Conservation (phyloP, 2,113 vertebrate genomes). For the Lethenteron reissneri region DNA sequence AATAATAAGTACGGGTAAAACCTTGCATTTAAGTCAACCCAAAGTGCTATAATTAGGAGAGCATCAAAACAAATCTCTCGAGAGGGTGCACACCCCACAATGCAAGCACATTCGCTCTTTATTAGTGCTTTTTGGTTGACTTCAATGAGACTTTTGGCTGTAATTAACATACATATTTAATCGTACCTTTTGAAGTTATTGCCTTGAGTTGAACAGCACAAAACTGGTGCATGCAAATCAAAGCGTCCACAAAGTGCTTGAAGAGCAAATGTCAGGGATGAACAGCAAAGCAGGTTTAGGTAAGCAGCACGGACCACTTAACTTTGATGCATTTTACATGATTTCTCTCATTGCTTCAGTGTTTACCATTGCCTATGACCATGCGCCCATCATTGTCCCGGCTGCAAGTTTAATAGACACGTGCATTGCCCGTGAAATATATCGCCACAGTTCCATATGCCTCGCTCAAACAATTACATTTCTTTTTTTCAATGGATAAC, state of each 20-base stretch:
- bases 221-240: background rate
- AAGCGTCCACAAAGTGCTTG: background rate
- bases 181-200: conserved; percentile 1
- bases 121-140: background rate
- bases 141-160: background rate
- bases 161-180: conserved; percentile 6
- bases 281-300: too few species aligned
- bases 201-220: conserved; percentile 3
- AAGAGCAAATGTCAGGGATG: conserved; percentile 2
- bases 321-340: too few species aligned
- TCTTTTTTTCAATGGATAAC: too few species aligned
- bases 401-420: too few species aligned
- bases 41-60: background rate
- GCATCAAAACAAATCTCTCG: conserved; percentile 1
- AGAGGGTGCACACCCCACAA: background rate
- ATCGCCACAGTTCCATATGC: too few species aligned
- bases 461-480: too few species aligned
- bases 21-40: background rate
- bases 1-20: too few species aligned
- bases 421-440: too few species aligned
- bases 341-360: too few species aligned
- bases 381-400: too few species aligned
- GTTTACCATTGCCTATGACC: too few species aligned
- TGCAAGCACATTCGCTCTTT: conserved; percentile 4
- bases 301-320: too few species aligned